Evolutionary conservation across 1,140 invertebrate genomes (phyloP), one percentile per base, ranked within the genome.

Genomic region (Trichomalopsis sarcophagae): DNA sequence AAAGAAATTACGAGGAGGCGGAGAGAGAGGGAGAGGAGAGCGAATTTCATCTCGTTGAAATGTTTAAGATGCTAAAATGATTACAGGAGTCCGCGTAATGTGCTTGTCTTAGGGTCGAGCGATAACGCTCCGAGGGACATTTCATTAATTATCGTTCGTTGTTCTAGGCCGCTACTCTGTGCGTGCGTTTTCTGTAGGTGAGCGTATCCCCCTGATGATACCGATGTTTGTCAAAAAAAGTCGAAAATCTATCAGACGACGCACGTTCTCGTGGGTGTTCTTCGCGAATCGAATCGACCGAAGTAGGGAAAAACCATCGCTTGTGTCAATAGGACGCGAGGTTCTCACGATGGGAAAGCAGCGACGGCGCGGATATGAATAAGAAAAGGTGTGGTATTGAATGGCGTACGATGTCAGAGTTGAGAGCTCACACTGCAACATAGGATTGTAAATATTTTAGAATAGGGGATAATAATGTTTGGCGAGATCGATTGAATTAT

Each of bases 1-100:
- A 77, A 77, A 77, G 75, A 77, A 77, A 30, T 77, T 40, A 77
- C n/a, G 75, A 77, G 23, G 47, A 77, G 30, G 47, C 27, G 47
- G 17, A 33, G 62, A 66, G 50, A 79, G 62, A 23, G 13, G 2
- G 27, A 36, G 33, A 68, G 50, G 55, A 62, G 21, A 62, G 21
- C n/a, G 55, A 62, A 21, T 80, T 40, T 80, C 33, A 71, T 27
- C 10, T 71, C 69, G 27, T n/a, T 33, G 17, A 62, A 62, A 62
- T 62, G 17, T 62, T 21, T 62, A 14, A 14, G 47, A 50, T 50
- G 47, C 47, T 50, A 17, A 50, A 50, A 50, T 50, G 17, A 50
- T 50, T 50, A 50, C 47, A 14, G 47, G 47, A 50, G 9, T 50
- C 14, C 13, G 47, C 47, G 14, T 50, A 50, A 50, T 50, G 47